A percentile compares a stretch with the other conserved stretches of the same genome.
Conservation (phyloP, 2,113 vertebrate species). For the Nematolebias whitei region DNA sequence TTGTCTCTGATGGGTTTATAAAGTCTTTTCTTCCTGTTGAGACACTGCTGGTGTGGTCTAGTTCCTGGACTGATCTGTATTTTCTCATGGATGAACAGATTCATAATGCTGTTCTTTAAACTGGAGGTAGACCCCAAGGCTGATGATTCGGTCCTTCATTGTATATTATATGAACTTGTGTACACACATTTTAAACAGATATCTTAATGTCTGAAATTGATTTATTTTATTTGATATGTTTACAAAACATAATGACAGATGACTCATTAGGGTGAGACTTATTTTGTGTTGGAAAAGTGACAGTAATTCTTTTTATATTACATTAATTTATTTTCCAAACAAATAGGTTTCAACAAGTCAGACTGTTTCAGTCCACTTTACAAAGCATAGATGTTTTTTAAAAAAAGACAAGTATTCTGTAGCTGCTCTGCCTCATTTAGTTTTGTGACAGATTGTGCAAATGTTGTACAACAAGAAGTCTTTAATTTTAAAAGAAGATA, state of each 20-base stretch:
- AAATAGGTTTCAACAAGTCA: too few species aligned
- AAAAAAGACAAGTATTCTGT: too few species aligned
- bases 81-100: constrained; percentile 25
- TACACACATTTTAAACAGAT: constrained; percentile 21
- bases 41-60: constrained; percentile 25
- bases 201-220: background rate
- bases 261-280: background rate
- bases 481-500: too few species aligned
- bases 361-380: too few species aligned
- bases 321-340: too few species aligned
- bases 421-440: too few species aligned
- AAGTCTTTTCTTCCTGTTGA: constrained; percentile 21
- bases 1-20: constrained; percentile 41
- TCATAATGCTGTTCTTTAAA: constrained; percentile 51
- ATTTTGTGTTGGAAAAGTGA: background rate
- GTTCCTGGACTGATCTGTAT: constrained; percentile 17
- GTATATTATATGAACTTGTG: constrained; percentile 21
- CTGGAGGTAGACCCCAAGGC: constrained; percentile 26
- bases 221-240: too few species aligned
- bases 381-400: too few species aligned
- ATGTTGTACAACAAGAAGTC: too few species aligned
- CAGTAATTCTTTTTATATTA: background rate
- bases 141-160: constrained; percentile 29
- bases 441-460: too few species aligned
- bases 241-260: too few species aligned